Conservation (phyloP, 1,140 invertebrate species). For the Heliothis virescens region DNA sequence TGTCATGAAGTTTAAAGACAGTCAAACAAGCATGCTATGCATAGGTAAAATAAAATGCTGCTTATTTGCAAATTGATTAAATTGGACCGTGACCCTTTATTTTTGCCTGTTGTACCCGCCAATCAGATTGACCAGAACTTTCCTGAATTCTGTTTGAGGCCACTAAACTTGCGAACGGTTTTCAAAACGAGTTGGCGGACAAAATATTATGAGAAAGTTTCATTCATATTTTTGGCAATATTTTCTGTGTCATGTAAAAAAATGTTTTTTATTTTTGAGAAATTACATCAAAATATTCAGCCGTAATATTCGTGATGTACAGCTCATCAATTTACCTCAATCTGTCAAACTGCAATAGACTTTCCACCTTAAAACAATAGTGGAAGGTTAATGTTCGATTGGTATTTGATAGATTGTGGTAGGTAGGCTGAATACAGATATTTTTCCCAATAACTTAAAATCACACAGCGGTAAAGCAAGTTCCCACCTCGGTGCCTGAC, state of each 20-base stretch:
- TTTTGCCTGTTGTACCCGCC: slow-evolving; percentile 16
- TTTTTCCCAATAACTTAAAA: neutral
- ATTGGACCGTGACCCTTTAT: slow-evolving; percentile 21
- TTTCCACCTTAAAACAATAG: no score
- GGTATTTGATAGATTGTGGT: no score
- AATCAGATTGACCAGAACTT: slow-evolving; percentile 27
- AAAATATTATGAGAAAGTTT: no score
- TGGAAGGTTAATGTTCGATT: no score
- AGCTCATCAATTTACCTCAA: no score
- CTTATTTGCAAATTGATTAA: slow-evolving; percentile 41
- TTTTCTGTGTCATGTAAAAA: no score
- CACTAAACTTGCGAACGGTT: neutral
- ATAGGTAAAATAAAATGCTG: neutral
- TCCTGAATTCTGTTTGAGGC: slow-evolving; percentile 24
- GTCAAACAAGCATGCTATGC: neutral
- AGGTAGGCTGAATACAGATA: no score
- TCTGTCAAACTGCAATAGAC: no score
- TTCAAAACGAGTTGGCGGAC: neutral
- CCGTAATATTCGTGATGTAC: no score
- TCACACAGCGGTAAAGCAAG: neutral
- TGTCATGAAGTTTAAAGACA: neutral
- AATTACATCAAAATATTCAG: no score
- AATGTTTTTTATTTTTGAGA: no score
- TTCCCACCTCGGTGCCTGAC: neutral
- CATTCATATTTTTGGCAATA: no score